phyloP scores from a whole-genome alignment of 2,797 vertebrate genomes.

The Remorina albescens region DNA sequence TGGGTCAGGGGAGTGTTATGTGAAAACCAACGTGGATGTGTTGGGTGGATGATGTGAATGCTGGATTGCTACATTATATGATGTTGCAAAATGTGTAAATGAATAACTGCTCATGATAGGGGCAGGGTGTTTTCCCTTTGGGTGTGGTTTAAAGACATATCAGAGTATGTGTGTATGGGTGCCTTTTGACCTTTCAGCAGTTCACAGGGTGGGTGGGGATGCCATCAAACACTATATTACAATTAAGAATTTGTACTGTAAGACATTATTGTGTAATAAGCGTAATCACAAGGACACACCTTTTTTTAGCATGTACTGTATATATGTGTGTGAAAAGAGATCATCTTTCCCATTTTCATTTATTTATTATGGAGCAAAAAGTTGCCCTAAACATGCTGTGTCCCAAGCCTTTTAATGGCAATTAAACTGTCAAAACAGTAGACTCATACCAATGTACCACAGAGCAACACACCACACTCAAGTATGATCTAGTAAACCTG shows the following conservation, averaged over 20 bases:
- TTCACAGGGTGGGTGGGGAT: constrained; percentile 60
- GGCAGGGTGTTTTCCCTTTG: constrained; percentile 64
- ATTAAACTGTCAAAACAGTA: neutral
- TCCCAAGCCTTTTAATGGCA: too few species aligned
- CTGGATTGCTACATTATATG: constrained; percentile 12
- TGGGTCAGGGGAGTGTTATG: neutral
- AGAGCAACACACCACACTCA: neutral
- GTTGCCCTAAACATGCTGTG: neutral
- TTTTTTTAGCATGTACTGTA: neutral
- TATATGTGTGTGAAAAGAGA: neutral
- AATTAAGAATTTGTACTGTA: constrained; percentile 24
- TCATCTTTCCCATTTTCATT: neutral
- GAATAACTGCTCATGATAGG: constrained; percentile 76
- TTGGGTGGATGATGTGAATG: constrained; percentile 13
- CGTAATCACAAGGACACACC: constrained; percentile 30
- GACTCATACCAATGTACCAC: neutral
- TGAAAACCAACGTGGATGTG: constrained; percentile 13
- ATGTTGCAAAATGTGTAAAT: constrained; percentile 78
- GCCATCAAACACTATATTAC: constrained; percentile 36
- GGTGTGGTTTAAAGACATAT: constrained; percentile 7
- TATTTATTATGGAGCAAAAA: neutral
- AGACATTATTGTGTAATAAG: constrained; percentile 51
- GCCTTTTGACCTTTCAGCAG: constrained; percentile 43
- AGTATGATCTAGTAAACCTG: too few species aligned
- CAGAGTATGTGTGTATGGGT: constrained; percentile 5